phyloP scores from a whole-genome alignment of 2,797 vertebrate genomes.

The Characodon lateralis region DNA sequence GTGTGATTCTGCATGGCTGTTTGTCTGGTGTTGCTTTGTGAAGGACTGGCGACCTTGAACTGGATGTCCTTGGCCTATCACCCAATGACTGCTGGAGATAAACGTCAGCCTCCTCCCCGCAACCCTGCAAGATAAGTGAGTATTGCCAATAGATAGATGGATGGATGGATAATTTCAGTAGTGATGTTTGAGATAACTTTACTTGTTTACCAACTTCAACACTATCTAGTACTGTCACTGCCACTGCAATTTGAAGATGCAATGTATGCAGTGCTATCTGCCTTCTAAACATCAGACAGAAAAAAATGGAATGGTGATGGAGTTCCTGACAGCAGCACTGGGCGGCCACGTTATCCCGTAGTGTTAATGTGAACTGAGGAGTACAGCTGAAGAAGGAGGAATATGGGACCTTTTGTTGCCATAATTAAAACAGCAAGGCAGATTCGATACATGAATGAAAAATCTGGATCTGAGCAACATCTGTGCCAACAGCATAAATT shows the following conservation, averaged over 20 bases:
- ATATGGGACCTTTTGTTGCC: constrained; percentile 82
- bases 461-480: constrained; percentile 85
- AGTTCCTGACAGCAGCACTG: constrained; percentile 67
- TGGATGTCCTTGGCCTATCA: background rate
- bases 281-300: constrained; percentile 1
- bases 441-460: constrained; percentile 86
- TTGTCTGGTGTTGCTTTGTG: background rate
- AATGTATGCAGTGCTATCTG: background rate
- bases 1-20: too few relatives aligned
- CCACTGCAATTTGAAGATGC: background rate
- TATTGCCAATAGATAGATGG: background rate
- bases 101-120: background rate
- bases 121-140: background rate
- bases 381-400: constrained; percentile 74
- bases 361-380: constrained; percentile 77
- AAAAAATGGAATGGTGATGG: constrained; percentile 34
- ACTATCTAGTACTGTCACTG: too few relatives aligned
- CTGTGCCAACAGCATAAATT: constrained; percentile 86
- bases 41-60: background rate
- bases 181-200: background rate
- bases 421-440: constrained; percentile 86
- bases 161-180: background rate
- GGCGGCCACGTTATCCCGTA: constrained; percentile 70
- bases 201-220: background rate
- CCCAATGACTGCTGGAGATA: background rate